Evolutionary conservation across 2,113 vertebrate genomes (phyloP).

Genomic region (Lampris incognitus): DNA sequence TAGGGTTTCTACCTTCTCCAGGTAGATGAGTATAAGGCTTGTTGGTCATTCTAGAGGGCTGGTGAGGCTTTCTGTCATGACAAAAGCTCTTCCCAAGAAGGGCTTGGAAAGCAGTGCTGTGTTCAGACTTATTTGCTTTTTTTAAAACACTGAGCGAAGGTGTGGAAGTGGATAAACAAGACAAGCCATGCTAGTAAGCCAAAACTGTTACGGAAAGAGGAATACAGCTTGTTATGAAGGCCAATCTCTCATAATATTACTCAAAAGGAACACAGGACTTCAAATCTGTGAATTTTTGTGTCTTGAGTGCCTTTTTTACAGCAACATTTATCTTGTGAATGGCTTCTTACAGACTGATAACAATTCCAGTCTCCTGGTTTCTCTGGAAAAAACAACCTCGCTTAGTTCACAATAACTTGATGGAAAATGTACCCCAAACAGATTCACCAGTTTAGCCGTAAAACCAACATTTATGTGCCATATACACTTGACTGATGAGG

Average conservation of each 20-base stretch:
- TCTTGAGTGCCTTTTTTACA: slow-evolving; percentile 37
- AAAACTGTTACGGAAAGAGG: slow-evolving; percentile 71
- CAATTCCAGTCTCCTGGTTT: slow-evolving; percentile 3
- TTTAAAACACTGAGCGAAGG: slow-evolving; percentile 71
- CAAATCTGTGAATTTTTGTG: slow-evolving; percentile 34
- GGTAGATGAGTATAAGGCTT: slow-evolving; percentile 76
- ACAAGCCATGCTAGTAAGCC: slow-evolving; percentile 63
- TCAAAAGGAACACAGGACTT: slow-evolving; percentile 65
- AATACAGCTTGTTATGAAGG: slow-evolving; percentile 68
- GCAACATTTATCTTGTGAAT: slow-evolving; percentile 13
- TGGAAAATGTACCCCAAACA: slow-evolving; percentile 1
- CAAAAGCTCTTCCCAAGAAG: slow-evolving; percentile 78
- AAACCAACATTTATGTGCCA: slow-evolving; percentile 6
- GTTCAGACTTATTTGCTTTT: slow-evolving; percentile 74
- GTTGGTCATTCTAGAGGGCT: slow-evolving; percentile 75
- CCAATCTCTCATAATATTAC: slow-evolving; percentile 71
- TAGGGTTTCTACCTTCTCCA: slow-evolving; percentile 70
- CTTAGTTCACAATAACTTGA: background rate
- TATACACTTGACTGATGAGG: background rate
- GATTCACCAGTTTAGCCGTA: background rate
- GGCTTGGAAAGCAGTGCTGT: slow-evolving; percentile 78
- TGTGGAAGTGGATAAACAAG: slow-evolving; percentile 73
- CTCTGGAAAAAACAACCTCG: background rate
- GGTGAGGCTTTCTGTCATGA: slow-evolving; percentile 74
- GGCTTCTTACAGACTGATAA: slow-evolving; percentile 13